Base-by-base conservation (phyloP, 2,113 vertebrate species). In the Emydura subglobosa region DNA sequence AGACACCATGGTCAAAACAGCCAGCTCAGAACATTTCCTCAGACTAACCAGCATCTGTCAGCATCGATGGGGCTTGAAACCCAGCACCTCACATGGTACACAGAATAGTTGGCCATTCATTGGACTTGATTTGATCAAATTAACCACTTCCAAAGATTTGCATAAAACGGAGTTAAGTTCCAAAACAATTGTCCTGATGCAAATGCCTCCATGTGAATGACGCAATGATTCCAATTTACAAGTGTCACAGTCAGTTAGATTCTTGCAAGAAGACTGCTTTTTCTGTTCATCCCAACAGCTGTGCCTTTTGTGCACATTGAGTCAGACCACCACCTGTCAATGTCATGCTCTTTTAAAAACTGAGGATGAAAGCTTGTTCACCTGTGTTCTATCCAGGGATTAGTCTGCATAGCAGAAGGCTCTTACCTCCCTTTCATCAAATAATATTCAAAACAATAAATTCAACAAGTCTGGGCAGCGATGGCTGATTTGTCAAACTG, bases 191-290 rank as follows among this genome's bases (percentile, higher is more conserved):
- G 0, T 83, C 74, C 79, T 88, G 51, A 81, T 90, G 55, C 0
- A 0, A 72, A 44, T 39, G n/a, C 51, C 17, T 82, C 3, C 3
- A 51, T 14, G 34, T 47, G 61, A 90, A n/a, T 1, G 21, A 49
- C 79, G 61, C 51, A 81, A 84, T 0, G 0, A 0, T 0, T 72
- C 55, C 85, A 49, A 25, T 44, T 89, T 84, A 54, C 5, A 31
- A 91, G 13, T 44, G 50, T 6, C 0, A 0, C 14, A 11, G 42
- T 83, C 2, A 0, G 34, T 24, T 8, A 0, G 0, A 83, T 51
- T 72, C 25, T 55, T 65, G 80, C 0, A 0, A 76, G 24, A 57
- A 83, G 47, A 96, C 39, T 25, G 39, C 7, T 76, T 44, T 76
- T 91, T 96, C 76, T 78, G 88, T 19, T 44, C 59, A 39, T 51